Percentiles rank a stretch among this genome's conserved stretches.
Evolutionary conservation across 2,888 invertebrate genomes (phyloP).

Genomic region (Phymatocera aterrima): DNA sequence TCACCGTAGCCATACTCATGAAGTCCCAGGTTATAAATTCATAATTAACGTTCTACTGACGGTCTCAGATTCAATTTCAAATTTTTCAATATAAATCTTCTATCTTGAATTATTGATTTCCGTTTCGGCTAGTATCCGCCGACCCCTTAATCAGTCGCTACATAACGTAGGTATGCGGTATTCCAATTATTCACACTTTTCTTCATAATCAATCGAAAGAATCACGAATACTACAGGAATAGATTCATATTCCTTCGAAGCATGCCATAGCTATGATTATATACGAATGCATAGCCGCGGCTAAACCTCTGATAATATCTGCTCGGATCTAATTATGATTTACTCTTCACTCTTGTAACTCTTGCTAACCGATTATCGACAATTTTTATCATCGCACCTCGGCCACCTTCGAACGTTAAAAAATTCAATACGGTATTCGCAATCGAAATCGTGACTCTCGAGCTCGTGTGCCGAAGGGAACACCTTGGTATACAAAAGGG

Average conservation of each 20-base stretch:
- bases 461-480: slow-evolving; percentile 59
- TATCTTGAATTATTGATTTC: neutral
- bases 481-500: slow-evolving; percentile 46
- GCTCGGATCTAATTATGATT: slow-evolving; percentile 60
- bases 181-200: neutral
- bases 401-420: slow-evolving; percentile 38
- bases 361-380: slow-evolving; percentile 50
- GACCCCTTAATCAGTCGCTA: neutral
- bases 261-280: neutral
- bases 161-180: no score
- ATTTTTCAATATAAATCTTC: slow-evolving; percentile 11
- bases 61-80: slow-evolving; percentile 19
- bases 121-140: neutral
- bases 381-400: slow-evolving; percentile 37
- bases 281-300: neutral
- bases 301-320: slow-evolving; percentile 40
- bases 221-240: no score
- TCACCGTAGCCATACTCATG: neutral
- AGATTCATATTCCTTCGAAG: neutral
- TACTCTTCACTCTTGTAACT: slow-evolving; percentile 51
- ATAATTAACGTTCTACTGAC: slow-evolving; percentile 28
- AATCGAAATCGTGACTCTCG: slow-evolving; percentile 67
- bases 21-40: slow-evolving; percentile 16
- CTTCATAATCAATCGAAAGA: no score
- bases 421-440: slow-evolving; percentile 54